phyloP scores from a whole-genome alignment of 2,797 vertebrate species.

The Peromyscus nudipes region DNA sequence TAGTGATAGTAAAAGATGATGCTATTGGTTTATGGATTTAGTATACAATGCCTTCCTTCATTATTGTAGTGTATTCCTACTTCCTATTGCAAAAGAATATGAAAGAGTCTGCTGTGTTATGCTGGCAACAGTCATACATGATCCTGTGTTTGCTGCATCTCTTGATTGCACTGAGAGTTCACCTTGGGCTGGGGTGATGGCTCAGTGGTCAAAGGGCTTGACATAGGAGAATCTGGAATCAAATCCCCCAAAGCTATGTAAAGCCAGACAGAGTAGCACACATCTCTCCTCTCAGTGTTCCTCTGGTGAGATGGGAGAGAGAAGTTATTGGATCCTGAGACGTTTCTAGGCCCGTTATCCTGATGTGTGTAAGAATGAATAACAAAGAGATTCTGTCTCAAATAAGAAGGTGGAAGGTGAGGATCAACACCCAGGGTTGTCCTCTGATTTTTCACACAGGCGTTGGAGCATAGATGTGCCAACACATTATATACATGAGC shows the following conservation, averaged over 20 bases:
- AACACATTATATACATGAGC: neutral
- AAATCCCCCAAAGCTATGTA: neutral
- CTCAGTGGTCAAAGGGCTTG: neutral
- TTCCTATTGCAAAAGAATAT: neutral
- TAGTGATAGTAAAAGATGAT: neutral
- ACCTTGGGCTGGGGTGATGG: neutral
- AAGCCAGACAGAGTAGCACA: neutral
- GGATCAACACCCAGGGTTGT: neutral
- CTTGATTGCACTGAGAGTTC: neutral
- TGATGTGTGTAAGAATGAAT: neutral
- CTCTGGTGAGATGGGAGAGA: neutral
- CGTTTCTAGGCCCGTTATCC: neutral
- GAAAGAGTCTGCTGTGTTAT: neutral
- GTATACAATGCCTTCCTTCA: neutral
- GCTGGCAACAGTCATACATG: neutral
- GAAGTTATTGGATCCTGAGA: neutral
- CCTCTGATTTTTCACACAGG: neutral
- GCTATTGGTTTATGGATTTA: neutral
- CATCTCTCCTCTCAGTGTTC: neutral
- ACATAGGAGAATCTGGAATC: neutral
- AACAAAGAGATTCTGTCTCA: neutral
- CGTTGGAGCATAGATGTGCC: neutral
- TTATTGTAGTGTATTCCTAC: neutral
- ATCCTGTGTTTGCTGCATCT: neutral
- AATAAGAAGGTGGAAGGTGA: neutral